Evolutionary conservation across 2,888 invertebrate species (phyloP).

Genomic region (Diabrotica balteata): DNA sequence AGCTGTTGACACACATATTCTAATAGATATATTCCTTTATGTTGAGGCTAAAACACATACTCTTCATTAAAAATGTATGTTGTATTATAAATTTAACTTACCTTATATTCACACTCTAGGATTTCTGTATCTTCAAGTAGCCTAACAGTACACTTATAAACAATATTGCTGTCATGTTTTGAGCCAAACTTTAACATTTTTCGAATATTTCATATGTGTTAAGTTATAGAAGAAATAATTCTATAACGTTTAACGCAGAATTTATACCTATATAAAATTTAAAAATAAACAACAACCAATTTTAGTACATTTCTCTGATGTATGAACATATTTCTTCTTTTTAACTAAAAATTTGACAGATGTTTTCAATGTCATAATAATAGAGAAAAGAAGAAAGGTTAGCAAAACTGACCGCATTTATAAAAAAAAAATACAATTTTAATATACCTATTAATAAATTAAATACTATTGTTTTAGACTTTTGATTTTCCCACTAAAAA

Average conservation of each 20-base stretch:
- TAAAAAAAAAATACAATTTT: too few relatives aligned
- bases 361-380: neutral
- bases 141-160: constrained; percentile 87
- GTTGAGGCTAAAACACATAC: constrained; percentile 73
- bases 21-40: constrained; percentile 88
- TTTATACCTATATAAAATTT: constrained; percentile 21
- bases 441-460: too few relatives aligned
- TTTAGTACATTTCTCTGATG: constrained; percentile 19
- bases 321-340: constrained; percentile 8
- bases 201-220: constrained; percentile 23
- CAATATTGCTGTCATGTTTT: constrained; percentile 78
- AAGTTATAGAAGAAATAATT: constrained; percentile 20
- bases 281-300: constrained; percentile 22
- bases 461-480: too few relatives aligned
- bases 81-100: constrained; percentile 52
- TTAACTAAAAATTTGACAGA: constrained; percentile 1
- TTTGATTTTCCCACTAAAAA: too few relatives aligned
- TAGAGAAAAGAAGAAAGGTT: too few relatives aligned
- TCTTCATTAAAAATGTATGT: constrained; percentile 13
- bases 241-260: constrained; percentile 20
- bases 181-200: constrained; percentile 60
- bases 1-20: constrained; percentile 91
- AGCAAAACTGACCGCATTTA: too few relatives aligned
- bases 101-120: constrained; percentile 92
- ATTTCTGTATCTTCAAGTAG: constrained; percentile 90